Base-by-base conservation (phyloP, 2,113 vertebrate genomes). In the Rhea americana region DNA sequence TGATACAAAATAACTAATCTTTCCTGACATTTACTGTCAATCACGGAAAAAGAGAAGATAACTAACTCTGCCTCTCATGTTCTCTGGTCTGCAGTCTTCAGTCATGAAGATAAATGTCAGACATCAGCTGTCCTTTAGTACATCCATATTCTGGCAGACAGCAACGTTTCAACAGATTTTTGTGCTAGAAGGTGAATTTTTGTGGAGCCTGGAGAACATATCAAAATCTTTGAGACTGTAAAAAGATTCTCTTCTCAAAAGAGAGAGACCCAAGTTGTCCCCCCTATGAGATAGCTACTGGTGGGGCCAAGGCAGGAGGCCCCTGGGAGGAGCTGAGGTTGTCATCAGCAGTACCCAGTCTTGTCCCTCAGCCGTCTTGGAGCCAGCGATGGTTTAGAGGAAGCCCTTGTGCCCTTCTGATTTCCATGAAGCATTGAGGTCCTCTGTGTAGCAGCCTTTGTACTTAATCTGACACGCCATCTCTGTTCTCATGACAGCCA, bases 71-170 rank as follows among this genome's bases (percentile, higher is more conserved):
- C 90, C 93, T 94, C 90, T 95, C 90, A 61, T 91, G 95, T 93
- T 96, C 81, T 92, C 82, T 88, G 91, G 95, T 93, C 94, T 91
- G 47, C 95, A 55, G 88, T 96, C 96, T 95, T 96, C 87, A 95
- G 94, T 96, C 87, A 97, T 83, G 92, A 97, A 97, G 97, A 97
- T 96, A 97, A 97, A 98, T 97, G 96, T 91, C 96, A 96, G 89
- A 70, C 92, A 85, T 94, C 92, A 84, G 55, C 93, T 92, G 86
- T 93, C 91, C 93, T 93, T 85, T 85, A n/a, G 55, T 48, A 30
- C 85, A 74, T 1, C 82, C 75, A 56, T 74, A 85, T 86, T 47
- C 90, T 89, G 83, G 78, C 78, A 77, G 85, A 78, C 48, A 71
- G 88, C 74, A 77, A 43, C 8, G 6, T 53, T 82, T 59, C 88